Percentiles rank a stretch among this genome's conserved stretches.
Evolutionary conservation across 2,888 invertebrate genomes (phyloP).

Genomic region (Linnaemya tessellans): DNA sequence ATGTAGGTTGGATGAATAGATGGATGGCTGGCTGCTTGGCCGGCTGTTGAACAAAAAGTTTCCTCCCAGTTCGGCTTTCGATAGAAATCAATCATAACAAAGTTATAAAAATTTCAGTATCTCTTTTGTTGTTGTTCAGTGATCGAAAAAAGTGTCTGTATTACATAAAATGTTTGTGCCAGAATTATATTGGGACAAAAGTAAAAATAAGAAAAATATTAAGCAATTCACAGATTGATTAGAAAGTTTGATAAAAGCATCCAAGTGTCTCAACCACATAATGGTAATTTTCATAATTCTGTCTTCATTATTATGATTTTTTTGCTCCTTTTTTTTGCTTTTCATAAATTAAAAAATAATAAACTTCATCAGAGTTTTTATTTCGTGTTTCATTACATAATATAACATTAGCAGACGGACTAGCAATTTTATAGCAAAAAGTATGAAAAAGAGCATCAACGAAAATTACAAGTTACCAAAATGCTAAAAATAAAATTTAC

Average conservation of each 20-base stretch:
- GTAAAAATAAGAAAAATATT: not conserved
- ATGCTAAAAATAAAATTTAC: constrained; percentile 35
- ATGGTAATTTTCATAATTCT: constrained; percentile 7
- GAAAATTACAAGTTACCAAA: constrained; percentile 62
- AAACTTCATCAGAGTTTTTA: constrained; percentile 55
- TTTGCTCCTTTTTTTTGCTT: not conserved
- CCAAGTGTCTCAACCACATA: not conserved
- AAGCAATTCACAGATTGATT: constrained; percentile 47
- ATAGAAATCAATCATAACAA: constrained; percentile 53
- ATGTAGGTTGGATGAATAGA: constrained; percentile 38
- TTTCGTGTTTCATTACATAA: constrained; percentile 63
- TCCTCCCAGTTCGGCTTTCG: not conserved
- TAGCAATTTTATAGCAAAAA: constrained; percentile 30
- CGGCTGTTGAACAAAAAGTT: constrained; percentile 20
- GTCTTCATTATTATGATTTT: constrained; percentile 16
- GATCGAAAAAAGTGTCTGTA: not conserved
- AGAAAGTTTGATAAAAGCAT: constrained; percentile 55
- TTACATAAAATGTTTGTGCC: constrained; percentile 31
- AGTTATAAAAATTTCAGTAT: constrained; percentile 5
- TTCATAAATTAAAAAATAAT: constrained; percentile 36
- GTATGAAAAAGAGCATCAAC: constrained; percentile 23
- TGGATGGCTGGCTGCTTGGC: constrained; percentile 1
- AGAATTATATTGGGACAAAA: constrained; percentile 15
- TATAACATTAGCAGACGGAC: constrained; percentile 58
- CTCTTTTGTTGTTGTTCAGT: not conserved